A percentile compares a stretch with the other conserved stretches of the same genome.
These are phyloP conservation scores for Macrobrachium rosenbergii DNA, from an alignment of 1,140 invertebrate species.

Conservation along the genomic window DNA sequence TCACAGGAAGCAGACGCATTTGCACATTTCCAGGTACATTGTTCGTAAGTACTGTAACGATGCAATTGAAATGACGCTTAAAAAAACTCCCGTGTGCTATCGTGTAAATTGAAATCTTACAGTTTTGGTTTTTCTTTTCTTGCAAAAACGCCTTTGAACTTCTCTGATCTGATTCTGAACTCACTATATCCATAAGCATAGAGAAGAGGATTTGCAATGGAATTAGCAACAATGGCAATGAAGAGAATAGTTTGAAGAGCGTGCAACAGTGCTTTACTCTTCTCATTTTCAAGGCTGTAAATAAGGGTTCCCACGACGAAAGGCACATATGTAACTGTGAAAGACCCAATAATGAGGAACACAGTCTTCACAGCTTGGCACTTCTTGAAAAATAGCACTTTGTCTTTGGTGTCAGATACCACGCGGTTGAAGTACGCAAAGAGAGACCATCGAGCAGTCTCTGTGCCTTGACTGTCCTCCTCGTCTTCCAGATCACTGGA, in stretches of 20 bases:
- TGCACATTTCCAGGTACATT: no score
- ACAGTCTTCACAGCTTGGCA: constrained; percentile 56
- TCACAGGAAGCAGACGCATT: no score
- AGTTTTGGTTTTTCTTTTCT: constrained; percentile 19
- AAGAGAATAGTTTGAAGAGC: constrained; percentile 52
- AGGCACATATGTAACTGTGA: constrained; percentile 54
- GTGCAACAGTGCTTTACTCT: constrained; percentile 42
- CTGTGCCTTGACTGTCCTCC: background rate
- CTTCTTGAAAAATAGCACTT: constrained; percentile 55
- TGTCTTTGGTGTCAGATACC: constrained; percentile 47
- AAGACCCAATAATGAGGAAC: constrained; percentile 45
- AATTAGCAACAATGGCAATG: constrained; percentile 55
- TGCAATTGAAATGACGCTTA: background rate
- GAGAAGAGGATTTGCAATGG: constrained; percentile 50
- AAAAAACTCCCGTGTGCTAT: no score
- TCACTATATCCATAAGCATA: constrained; percentile 58
- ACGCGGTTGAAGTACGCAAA: constrained; percentile 47
- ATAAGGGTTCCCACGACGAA: constrained; percentile 53
- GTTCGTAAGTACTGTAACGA: background rate
- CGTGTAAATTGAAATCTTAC: background rate
- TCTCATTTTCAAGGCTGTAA: constrained; percentile 37
- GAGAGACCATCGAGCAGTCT: background rate
- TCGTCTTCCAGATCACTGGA: background rate
- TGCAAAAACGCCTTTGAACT: constrained; percentile 54
- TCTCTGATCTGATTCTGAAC: constrained; percentile 41